Evolutionary conservation across 2,113 vertebrate species (phyloP), one percentile per base, ranked within the genome.

Genomic region (Dasyprocta punctata): DNA sequence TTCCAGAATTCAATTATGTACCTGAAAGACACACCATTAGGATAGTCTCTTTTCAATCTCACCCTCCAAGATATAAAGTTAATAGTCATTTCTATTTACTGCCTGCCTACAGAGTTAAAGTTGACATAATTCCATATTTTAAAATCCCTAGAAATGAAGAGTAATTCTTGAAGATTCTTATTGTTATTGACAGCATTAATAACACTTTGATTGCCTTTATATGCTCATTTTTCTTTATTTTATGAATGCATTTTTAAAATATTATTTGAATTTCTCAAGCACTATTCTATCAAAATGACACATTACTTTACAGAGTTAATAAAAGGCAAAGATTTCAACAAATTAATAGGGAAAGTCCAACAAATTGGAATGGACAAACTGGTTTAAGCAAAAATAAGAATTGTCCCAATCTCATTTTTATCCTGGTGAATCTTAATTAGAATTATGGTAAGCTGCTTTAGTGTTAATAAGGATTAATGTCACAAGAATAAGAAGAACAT

Each of bases 391-490:
- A 96, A 98, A 97, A 96, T 96, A 97, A 97, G 96, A 97, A 97
- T 95, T 89, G 82, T 77, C 94, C 96, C 97, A 96, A 94, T 92
- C 94, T 97, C 92, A 97, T 97, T 98, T 96, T 97, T 98, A 98
- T 97, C 95, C 90, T 92, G 83, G 93, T 91, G 89, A 97, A 96
- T 98, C 96, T 98, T 97, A 98, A 98, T 97, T 97, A 97, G 89
- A 97, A 67, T 96, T 96, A 93, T 73, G 52, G 96, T 96, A 97
- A 98, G 94, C 88, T 89, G 96, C 41, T 97, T 97, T 97, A 95
- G 94, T 95, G 78, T 95, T 97, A 97, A 97, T 97, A 97, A 96
- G 89, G 95, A 97, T 98, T 98, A 98, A 98, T 98, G 92, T 97
- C 96, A 97, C 33, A 92, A 78, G 84, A 95, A 98, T 97, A 97